Evolutionary conservation across 2,888 invertebrate genomes (phyloP).

Genomic region (Drosophila kuntzei): DNA sequence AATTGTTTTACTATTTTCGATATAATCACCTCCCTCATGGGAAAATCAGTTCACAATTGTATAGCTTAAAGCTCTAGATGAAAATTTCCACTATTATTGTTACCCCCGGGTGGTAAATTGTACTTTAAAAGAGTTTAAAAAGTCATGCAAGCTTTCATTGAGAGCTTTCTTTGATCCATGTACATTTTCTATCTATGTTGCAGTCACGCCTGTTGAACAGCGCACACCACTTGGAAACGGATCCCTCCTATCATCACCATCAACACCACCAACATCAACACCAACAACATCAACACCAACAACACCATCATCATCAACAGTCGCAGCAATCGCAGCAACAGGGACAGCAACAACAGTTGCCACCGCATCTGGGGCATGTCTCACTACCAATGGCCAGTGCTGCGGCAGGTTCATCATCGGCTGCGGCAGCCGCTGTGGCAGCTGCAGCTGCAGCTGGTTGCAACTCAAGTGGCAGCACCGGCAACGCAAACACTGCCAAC

Average conservation of each 20-base stretch:
- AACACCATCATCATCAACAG: slow-evolving; percentile 49
- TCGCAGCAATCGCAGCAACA: slow-evolving; percentile 51
- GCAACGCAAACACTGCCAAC: slow-evolving; percentile 33
- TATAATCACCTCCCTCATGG: no score
- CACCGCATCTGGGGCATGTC: slow-evolving; percentile 71
- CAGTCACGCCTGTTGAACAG: slow-evolving; percentile 84
- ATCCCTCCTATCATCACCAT: slow-evolving; percentile 85
- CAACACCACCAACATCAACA: slow-evolving; percentile 83
- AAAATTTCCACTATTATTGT: no score
- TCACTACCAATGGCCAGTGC: slow-evolving; percentile 73
- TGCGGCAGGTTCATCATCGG: slow-evolving; percentile 64
- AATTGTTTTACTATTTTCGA: no score
- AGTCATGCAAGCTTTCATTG: background rate
- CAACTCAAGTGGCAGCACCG: slow-evolving; percentile 48
- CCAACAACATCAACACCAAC: slow-evolving; percentile 58
- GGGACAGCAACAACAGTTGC: slow-evolving; percentile 57
- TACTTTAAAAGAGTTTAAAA: no score
- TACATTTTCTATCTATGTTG: background rate
- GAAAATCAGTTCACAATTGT: no score
- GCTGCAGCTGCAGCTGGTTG: slow-evolving; percentile 59
- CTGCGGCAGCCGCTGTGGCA: slow-evolving; percentile 69
- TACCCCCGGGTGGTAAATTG: no score
- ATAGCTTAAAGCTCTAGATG: no score
- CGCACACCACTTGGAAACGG: slow-evolving; percentile 83
- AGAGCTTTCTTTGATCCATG: background rate